These are phyloP conservation scores for Albula glossodonta DNA, from an alignment of 2,113 vertebrate genomes.

Conservation along the genomic window DNA sequence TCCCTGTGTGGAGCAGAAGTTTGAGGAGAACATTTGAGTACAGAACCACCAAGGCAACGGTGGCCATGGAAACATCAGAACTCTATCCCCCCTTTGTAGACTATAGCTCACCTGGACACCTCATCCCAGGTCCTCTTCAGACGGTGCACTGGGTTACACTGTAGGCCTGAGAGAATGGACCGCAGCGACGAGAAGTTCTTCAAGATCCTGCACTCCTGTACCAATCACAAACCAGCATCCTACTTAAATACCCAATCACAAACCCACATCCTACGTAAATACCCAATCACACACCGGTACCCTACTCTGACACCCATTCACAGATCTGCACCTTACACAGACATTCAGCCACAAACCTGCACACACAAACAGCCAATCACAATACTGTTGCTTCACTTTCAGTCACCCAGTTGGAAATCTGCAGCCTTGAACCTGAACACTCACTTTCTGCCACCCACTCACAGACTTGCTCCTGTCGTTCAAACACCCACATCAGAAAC, in stretches of 20 bases:
- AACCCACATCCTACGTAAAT: background rate
- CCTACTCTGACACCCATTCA: too few relatives aligned
- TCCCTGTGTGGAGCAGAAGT: constrained; percentile 69
- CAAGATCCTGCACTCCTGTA: constrained; percentile 89
- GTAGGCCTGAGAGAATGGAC: constrained; percentile 92
- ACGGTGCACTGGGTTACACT: constrained; percentile 90
- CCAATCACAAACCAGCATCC: background rate
- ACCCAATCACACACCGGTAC: too few relatives aligned
- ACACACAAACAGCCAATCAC: background rate
- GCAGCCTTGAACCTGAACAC: too few relatives aligned
- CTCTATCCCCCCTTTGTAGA: constrained; percentile 1
- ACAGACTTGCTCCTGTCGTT: too few relatives aligned
- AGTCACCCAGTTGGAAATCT: too few relatives aligned
- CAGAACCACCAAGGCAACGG: too few relatives aligned
- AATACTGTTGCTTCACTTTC: background rate
- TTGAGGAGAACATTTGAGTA: background rate
- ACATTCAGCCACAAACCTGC: background rate
- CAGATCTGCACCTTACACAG: too few relatives aligned
- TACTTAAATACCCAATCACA: background rate
- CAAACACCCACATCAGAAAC: too few relatives aligned
- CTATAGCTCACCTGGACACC: constrained; percentile 78
- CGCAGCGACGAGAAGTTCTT: constrained; percentile 97
- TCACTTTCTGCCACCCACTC: too few relatives aligned
- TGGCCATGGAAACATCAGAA: too few relatives aligned
- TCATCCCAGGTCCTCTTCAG: constrained; percentile 96